These are phyloP conservation scores for Zaprionus obscuricornis DNA, from an alignment of 2,888 invertebrate species.

Conservation along the genomic window DNA sequence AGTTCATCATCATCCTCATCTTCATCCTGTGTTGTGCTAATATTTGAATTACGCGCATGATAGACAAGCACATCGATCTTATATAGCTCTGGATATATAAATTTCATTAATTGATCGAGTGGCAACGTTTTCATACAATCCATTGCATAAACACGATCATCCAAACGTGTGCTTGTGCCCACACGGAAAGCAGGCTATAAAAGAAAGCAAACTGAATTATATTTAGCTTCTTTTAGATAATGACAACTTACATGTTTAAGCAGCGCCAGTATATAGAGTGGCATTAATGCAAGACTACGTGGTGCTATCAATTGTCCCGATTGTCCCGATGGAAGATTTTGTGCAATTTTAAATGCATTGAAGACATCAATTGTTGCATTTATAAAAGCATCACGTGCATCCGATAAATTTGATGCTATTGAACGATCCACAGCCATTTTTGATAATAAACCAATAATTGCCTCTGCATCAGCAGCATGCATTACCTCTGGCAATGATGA, in stretches of 20 bases:
- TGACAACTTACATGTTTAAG: slow-evolving; percentile 89
- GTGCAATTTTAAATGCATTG: slow-evolving; percentile 88
- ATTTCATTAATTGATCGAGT: slow-evolving; percentile 90
- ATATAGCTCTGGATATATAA: slow-evolving; percentile 96
- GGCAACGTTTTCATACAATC: slow-evolving; percentile 96
- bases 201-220: neutral
- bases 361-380: slow-evolving; percentile 97
- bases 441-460: slow-evolving; percentile 94
- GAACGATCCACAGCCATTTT: slow-evolving; percentile 99
- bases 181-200: slow-evolving; percentile 93
- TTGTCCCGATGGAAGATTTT: slow-evolving; percentile 86
- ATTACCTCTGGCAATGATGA: slow-evolving; percentile 93
- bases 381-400: slow-evolving; percentile 97
- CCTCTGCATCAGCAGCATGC: slow-evolving; percentile 95
- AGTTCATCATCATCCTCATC: slow-evolving; percentile 81
- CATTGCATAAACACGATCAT: slow-evolving; percentile 97
- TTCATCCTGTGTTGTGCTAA: slow-evolving; percentile 58
- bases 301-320: slow-evolving; percentile 89
- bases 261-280: slow-evolving; percentile 94
- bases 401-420: slow-evolving; percentile 91
- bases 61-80: slow-evolving; percentile 90
- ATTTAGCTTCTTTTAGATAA: neutral
- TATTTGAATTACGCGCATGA: slow-evolving; percentile 80
- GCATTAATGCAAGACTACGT: slow-evolving; percentile 90
- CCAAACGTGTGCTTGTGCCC: slow-evolving; percentile 93